Evolutionary conservation across 2,113 vertebrate genomes (phyloP), one percentile per base, ranked within the genome.

Genomic region (Daboia siamensis): DNA sequence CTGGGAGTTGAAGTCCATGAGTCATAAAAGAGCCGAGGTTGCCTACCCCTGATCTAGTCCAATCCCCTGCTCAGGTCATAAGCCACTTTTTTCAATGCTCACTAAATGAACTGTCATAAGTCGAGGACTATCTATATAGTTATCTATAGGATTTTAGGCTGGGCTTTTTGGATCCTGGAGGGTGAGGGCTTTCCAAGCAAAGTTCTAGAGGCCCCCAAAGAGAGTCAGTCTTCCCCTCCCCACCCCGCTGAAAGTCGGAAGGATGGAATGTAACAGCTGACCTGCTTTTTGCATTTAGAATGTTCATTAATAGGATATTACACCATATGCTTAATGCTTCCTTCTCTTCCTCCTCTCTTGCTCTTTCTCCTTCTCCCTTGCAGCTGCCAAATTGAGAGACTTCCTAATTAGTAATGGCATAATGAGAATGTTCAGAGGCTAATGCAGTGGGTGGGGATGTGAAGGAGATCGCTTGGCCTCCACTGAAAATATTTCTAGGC

Each of bases 271-370:
- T 80, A 98, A 98, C 98, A 98, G 98, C 98, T 99, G 99, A 99
- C 99, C 99, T 98, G 98, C 98, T 99, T 99, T 92, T 99, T 99
- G 99, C 99, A 99, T 99, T 99, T 99, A 99, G 99, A 99, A 98
- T 99, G 99, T 99, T 99, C 99, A 99, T 99, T 99, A 99, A 99
- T 99, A 99, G 98, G 98, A 99, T 99, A 99, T 99, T 99, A 99
- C 98, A 98, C 99, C 99, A 99, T 99, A 99, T 99, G 99, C 98
- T 99, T 98, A 94, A 97, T 98, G 98, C 98, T 98, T 98, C 98
- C 98, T 98, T 98, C 98, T 98, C 98, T 20, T n/a, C n/a, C 51
- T 12, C 90, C 17, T 4, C 46, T 12, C 51, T 39, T 23, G 0
- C 89, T 6, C 59, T 24, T 21, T 7, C 51, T 24, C 56, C 96